Base-by-base conservation (phyloP, 2,888 invertebrate genomes). In the Carabus problematicus region DNA sequence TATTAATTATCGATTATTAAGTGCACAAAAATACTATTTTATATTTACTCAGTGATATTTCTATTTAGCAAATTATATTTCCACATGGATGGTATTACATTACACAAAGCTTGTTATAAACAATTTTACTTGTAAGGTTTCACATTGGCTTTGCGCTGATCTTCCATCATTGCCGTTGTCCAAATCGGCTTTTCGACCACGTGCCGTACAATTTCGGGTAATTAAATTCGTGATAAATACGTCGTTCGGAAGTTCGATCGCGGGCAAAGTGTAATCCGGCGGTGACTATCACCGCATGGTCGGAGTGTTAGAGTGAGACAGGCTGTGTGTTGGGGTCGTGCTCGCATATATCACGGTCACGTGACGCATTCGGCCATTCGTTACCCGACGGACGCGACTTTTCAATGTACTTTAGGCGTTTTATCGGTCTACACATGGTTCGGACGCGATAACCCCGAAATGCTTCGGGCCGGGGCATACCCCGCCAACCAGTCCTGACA, bases 371-470 rank as follows among this genome's bases (percentile, higher is more conserved):
- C 29, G 56, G 56, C 56, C 56, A 56, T 56, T 56, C 56, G 56
- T 56, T 56, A 56, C 56, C 29, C 12, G 12, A n/a, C 29, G 29
- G 56, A 56, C 56, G 56, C 56, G 56, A 56, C 56, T 56, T 56
- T 56, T 56, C 56, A 56, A 56, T 56, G 56, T 56, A 29, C 39
- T 56, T 56, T 56, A 39, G 56, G 56, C 56, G 19, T 56, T 56
- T 56, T 56, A 56, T 56, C 56, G 56, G 4, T 40, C 29, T 39
- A 52, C 52, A 52, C 52, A 52, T 56, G 56, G 39, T 29, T 39
- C 40, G 29, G 12, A 45, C 7, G n/a, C 56, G 19, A 39, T 39
- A 29, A n/a, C n/a, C 29, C 56, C 29, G 9, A 8, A n/a, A 18
- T 11, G 18, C 45, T 52, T 52, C 16, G 18, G 52, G 52, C 18